A percentile compares a stretch with the other conserved stretches of the same genome.
These are phyloP conservation scores for Epizoanthus scotinus DNA, from an alignment of 92 coral and sea anemone genomes.

Conservation along the genomic window DNA sequence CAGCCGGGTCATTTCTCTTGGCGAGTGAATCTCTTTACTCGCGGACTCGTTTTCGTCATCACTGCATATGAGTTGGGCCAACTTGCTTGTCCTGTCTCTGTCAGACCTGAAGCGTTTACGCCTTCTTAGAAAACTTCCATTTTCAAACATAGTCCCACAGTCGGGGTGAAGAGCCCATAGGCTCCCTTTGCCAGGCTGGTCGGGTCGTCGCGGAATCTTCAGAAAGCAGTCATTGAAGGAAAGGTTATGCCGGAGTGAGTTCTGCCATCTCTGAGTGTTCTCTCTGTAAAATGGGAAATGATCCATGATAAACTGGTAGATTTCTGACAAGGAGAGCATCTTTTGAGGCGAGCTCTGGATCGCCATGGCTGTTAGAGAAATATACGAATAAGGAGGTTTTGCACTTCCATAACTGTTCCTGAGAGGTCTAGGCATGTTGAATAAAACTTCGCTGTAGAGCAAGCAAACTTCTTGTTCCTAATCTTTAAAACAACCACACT, in stretches of 20 bases:
- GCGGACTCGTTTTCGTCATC: constrained; percentile 48
- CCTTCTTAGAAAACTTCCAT: constrained; percentile 93
- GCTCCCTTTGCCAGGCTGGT: constrained; percentile 98
- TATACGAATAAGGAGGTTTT: constrained; percentile 97
- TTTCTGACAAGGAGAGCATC: constrained; percentile 97
- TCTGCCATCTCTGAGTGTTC: constrained; percentile 99
- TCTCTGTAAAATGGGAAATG: constrained; percentile 97
- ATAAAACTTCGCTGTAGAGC: constrained; percentile 12
- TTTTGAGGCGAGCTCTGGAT: constrained; percentile 98
- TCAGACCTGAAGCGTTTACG: constrained; percentile 96
- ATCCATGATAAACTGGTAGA: constrained; percentile 98
- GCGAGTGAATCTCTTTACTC: constrained; percentile 14
- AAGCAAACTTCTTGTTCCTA: constrained; percentile 26
- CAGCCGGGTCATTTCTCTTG: constrained; percentile 40
- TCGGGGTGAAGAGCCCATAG: constrained; percentile 99
- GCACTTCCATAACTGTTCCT: constrained; percentile 99
- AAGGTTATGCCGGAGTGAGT: constrained; percentile 93
- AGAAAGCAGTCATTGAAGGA: constrained; percentile 97
- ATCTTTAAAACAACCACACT: constrained; percentile 49
- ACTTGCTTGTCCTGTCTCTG: constrained; percentile 75
- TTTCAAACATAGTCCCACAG: constrained; percentile 98
- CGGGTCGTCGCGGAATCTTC: constrained; percentile 97
- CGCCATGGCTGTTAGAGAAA: constrained; percentile 97
- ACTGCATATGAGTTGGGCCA: constrained; percentile 67
- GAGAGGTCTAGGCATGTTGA: constrained; percentile 94